Percentiles rank a stretch among this genome's conserved stretches.
These are phyloP conservation scores for Scalopus aquaticus DNA, from an alignment of 2,113 vertebrate genomes.

Conservation along the genomic window DNA sequence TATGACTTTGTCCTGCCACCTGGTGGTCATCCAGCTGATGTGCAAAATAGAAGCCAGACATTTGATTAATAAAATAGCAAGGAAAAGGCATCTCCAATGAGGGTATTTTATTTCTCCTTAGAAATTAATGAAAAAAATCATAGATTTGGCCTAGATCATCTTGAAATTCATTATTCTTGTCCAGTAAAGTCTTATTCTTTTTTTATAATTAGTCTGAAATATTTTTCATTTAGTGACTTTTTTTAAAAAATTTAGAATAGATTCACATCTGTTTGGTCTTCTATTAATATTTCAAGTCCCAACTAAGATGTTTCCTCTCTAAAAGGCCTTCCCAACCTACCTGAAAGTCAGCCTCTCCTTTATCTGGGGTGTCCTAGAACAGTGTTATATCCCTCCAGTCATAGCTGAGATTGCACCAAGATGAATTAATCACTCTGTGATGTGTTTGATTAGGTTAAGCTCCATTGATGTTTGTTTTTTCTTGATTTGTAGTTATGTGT, in stretches of 20 bases:
- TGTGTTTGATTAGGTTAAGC: background rate
- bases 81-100: constrained; percentile 2
- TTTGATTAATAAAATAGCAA: background rate
- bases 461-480: background rate
- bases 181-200: background rate
- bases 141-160: background rate
- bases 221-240: too few relatives aligned
- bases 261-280: background rate
- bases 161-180: background rate
- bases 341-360: background rate
- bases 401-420: background rate
- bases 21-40: background rate
- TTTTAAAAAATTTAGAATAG: too few relatives aligned
- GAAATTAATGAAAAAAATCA: background rate
- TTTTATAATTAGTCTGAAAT: background rate
- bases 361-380: background rate
- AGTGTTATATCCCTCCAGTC: background rate
- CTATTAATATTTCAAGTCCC: background rate
- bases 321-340: background rate
- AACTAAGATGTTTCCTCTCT: background rate
- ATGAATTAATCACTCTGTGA: background rate
- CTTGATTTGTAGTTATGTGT: background rate
- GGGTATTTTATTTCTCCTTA: rapidly evolving
- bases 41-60: background rate
- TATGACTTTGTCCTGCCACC: constrained; percentile 35